Percentiles rank a stretch among this genome's conserved stretches.
Evolutionary conservation across 2,113 vertebrate genomes (phyloP).

Genomic region (Clinocottus analis): DNA sequence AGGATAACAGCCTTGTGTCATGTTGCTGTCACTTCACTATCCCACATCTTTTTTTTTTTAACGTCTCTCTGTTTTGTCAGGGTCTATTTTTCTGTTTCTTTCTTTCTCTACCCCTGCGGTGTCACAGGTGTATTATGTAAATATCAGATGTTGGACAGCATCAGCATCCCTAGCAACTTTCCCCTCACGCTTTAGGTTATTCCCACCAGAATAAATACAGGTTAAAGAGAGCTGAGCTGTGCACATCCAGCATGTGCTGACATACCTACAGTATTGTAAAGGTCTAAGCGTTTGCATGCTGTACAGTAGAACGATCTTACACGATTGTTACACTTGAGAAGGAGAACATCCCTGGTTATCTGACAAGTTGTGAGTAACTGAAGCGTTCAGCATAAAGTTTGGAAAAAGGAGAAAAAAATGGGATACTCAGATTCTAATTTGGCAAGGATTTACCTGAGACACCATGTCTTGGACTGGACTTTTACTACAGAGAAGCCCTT

Average conservation of each 20-base stretch:
- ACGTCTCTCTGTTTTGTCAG: not conserved
- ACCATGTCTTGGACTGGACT: not conserved
- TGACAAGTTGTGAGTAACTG: constrained; percentile 20
- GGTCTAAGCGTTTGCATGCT: constrained; percentile 5
- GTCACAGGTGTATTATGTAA: constrained; percentile 47
- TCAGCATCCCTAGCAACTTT: constrained; percentile 24
- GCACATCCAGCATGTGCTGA: constrained; percentile 27
- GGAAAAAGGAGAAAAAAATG: not conserved
- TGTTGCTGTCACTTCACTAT: constrained; percentile 51
- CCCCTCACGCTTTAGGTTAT: constrained; percentile 16
- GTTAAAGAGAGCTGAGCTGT: constrained; percentile 47
- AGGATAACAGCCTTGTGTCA: constrained; percentile 63
- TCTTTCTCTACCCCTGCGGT: not conserved
- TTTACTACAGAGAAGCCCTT: not conserved
- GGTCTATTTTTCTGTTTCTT: not conserved
- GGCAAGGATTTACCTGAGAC: not conserved
- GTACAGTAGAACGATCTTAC: constrained; percentile 5
- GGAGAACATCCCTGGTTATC: not conserved
- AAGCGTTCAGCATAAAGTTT: constrained; percentile 28
- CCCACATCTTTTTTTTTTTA: constrained; percentile 42
- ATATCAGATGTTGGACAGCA: constrained; percentile 40
- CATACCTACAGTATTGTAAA: constrained; percentile 8
- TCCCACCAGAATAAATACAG: constrained; percentile 20
- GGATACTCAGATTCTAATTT: not conserved
- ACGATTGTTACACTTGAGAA: constrained; percentile 28